Percentiles rank a stretch among this genome's conserved stretches.
These are phyloP conservation scores for Donacobius atricapilla DNA, from an alignment of 2,113 vertebrate genomes.

Conservation along the genomic window DNA sequence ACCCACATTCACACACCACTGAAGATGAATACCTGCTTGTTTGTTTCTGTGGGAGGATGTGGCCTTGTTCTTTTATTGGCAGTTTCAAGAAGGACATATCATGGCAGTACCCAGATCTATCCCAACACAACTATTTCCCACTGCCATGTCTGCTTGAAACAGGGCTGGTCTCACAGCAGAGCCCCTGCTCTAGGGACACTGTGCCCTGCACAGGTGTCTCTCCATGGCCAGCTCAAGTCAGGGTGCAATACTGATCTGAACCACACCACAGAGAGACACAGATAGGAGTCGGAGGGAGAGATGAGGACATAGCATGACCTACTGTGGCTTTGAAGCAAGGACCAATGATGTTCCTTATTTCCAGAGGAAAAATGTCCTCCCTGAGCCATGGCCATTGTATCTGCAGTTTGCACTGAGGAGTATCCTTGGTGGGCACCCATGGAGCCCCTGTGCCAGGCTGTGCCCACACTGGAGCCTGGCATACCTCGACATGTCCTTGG, in stretches of 20 bases:
- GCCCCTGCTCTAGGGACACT: neutral
- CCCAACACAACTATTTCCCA: neutral
- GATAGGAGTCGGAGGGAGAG: neutral
- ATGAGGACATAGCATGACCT: rapidly evolving
- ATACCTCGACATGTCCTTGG: neutral
- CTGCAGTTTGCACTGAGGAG: neutral
- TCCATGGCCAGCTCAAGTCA: neutral
- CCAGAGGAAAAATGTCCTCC: neutral
- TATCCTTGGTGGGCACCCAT: neutral
- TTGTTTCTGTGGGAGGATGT: neutral
- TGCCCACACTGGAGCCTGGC: neutral
- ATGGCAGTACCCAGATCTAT: neutral
- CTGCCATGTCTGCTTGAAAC: neutral
- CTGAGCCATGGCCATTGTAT: neutral
- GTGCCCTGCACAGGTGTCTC: neutral
- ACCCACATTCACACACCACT: neutral
- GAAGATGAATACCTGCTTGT: neutral
- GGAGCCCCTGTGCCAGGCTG: neutral
- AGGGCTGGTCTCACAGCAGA: neutral
- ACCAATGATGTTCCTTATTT: neutral
- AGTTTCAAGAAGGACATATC: neutral
- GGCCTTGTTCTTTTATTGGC: neutral
- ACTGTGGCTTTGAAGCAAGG: neutral
- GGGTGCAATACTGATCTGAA: neutral
- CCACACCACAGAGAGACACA: neutral